phyloP scores from a whole-genome alignment of 2,888 invertebrate species.

The Scaeva pyrastri region DNA sequence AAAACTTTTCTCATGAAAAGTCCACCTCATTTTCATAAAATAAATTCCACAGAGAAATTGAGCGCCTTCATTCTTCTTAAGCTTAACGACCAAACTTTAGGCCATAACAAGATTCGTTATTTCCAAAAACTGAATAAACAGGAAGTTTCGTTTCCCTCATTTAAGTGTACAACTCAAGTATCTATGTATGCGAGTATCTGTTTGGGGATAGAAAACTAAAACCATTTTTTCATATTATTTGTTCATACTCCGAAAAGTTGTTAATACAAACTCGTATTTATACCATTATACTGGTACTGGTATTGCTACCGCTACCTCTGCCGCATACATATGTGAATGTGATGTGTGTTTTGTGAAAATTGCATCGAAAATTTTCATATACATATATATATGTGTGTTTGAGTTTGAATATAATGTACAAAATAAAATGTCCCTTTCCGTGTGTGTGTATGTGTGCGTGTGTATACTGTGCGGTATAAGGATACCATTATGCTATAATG shows the following conservation, averaged over 20 bases:
- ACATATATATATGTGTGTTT: no score
- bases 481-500: slow-evolving; percentile 18
- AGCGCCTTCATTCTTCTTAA: neutral
- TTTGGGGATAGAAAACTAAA: neutral
- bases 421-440: slow-evolving; percentile 7
- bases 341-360: neutral
- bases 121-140: slow-evolving; percentile 32
- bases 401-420: neutral
- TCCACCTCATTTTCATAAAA: slow-evolving; percentile 35
- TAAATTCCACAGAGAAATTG: slow-evolving; percentile 19
- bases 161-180: no score
- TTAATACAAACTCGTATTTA: neutral
- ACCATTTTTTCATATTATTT: slow-evolving; percentile 11
- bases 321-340: neutral
- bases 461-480: slow-evolving; percentile 15
- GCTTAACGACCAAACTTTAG: slow-evolving; percentile 44
- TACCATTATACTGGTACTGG: no score
- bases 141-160: slow-evolving; percentile 15
- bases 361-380: slow-evolving; percentile 23
- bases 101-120: slow-evolving; percentile 46
- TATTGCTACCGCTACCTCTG: no score
- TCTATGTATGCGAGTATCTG: no score
- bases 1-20: slow-evolving; percentile 3
- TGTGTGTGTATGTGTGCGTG: no score
- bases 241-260: slow-evolving; percentile 15